These are phyloP conservation scores for Drosophila persimilis DNA, from an alignment of 1,140 invertebrate genomes.

Conservation along the genomic window DNA sequence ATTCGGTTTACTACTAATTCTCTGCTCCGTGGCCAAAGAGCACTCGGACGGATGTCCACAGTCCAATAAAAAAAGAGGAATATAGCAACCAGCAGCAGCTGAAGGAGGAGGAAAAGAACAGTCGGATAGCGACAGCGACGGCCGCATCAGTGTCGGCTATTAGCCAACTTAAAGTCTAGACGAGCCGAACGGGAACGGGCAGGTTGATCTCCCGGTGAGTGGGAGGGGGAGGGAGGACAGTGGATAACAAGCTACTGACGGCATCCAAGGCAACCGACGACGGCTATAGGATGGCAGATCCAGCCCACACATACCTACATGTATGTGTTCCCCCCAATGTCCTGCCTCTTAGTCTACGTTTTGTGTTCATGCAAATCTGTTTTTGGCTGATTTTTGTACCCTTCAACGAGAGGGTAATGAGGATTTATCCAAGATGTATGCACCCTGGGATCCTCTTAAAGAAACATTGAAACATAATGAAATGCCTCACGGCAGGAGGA, in stretches of 20 bases:
- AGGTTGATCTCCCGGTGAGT: slow-evolving; percentile 1
- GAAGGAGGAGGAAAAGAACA: too few species aligned
- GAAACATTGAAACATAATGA: too few species aligned
- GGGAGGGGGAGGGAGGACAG: slow-evolving; percentile 33
- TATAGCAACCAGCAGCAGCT: slow-evolving; percentile 16
- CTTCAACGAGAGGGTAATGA: slow-evolving; percentile 1
- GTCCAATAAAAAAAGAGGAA: slow-evolving; percentile 14
- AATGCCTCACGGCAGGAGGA: too few species aligned
- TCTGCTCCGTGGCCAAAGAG: slow-evolving; percentile 30
- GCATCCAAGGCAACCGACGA: slow-evolving; percentile 70
- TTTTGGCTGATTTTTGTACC: slow-evolving; percentile 62
- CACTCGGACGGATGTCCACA: slow-evolving; percentile 2
- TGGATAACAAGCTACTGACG: slow-evolving; percentile 70
- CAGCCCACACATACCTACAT: slow-evolving; percentile 23
- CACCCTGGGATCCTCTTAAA: too few species aligned
- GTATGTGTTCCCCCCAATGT: slow-evolving; percentile 12
- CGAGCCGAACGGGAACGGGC: slow-evolving; percentile 29
- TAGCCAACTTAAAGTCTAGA: slow-evolving; percentile 78
- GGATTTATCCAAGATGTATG: too few species aligned
- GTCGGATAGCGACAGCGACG: slow-evolving; percentile 4
- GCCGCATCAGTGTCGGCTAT: slow-evolving; percentile 61
- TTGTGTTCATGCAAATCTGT: slow-evolving; percentile 71
- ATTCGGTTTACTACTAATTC: slow-evolving; percentile 74
- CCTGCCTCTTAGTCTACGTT: slow-evolving; percentile 37
- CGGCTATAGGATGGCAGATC: background rate